phyloP scores from a whole-genome alignment of 2,113 vertebrate genomes.

The Cyprinodon brontotheroides region DNA sequence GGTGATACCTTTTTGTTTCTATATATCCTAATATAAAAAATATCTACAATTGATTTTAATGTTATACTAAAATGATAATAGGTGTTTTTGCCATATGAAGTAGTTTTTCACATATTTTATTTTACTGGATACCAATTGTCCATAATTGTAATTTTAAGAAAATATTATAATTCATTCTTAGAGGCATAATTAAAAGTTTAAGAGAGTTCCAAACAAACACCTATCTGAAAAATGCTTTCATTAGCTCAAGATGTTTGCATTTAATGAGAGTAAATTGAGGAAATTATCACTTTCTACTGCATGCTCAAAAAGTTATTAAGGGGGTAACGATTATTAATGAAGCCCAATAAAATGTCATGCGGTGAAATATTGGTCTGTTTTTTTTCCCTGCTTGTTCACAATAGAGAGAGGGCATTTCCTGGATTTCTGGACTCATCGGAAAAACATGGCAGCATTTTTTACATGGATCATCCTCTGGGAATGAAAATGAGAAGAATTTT shows the following conservation, averaged over 20 bases:
- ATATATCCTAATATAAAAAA: not conserved
- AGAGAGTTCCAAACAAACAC: constrained; percentile 16
- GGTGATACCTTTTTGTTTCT: not conserved
- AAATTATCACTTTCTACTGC: constrained; percentile 24
- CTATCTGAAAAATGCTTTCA: constrained; percentile 40
- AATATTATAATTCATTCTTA: not conserved
- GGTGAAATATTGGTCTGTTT: constrained; percentile 54
- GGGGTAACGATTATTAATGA: constrained; percentile 69
- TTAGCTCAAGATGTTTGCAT: constrained; percentile 41
- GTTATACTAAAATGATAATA: not conserved
- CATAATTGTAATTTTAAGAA: not conserved
- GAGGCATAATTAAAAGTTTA: constrained; percentile 13
- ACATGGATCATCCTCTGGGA: constrained; percentile 10
- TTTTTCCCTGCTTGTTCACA: constrained; percentile 27
- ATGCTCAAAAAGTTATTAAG: constrained; percentile 65
- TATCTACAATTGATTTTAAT: not conserved
- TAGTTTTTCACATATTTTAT: not conserved
- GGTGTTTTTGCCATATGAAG: not conserved
- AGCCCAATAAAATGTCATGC: constrained; percentile 33
- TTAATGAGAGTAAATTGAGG: constrained; percentile 44
- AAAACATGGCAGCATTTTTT: not conserved
- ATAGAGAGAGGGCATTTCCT: constrained; percentile 30
- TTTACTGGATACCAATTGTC: not conserved
- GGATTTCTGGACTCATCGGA: constrained; percentile 48
- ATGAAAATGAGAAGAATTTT: constrained; percentile 20